Evolutionary conservation across 2,888 invertebrate genomes (phyloP).

Genomic region (Acronicta psi): DNA sequence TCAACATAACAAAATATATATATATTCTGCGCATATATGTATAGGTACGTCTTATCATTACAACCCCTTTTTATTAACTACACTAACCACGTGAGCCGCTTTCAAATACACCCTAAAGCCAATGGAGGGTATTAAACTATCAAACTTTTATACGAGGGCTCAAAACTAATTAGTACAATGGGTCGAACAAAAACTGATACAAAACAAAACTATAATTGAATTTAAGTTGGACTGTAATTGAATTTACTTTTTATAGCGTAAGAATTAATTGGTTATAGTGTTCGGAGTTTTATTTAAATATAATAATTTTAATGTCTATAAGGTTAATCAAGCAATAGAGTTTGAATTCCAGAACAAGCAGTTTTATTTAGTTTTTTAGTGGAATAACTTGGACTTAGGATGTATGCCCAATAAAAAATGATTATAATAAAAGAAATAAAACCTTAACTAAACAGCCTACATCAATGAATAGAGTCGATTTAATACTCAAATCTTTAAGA

Average conservation of each 20-base stretch:
- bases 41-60: conserved; percentile 23
- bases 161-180: conserved; percentile 65
- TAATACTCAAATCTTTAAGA: no score
- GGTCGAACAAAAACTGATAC: conserved; percentile 69
- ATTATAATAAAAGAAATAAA: no score
- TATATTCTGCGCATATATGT: conserved; percentile 23
- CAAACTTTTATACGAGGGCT: conserved; percentile 53
- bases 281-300: conserved; percentile 21
- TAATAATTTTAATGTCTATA: no score
- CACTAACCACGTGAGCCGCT: conserved; percentile 43
- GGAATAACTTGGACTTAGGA: no score
- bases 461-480: background rate
- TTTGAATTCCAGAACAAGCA: no score
- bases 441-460: no score
- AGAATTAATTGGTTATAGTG: conserved; percentile 34
- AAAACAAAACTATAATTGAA: conserved; percentile 71
- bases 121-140: conserved; percentile 56
- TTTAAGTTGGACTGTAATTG: conserved; percentile 51
- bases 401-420: no score
- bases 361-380: no score
- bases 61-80: conserved; percentile 28
- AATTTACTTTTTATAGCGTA: conserved; percentile 53
- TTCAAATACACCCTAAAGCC: conserved; percentile 46
- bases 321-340: no score
- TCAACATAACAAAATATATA: conserved; percentile 8